Percentiles rank a stretch among this genome's conserved stretches.
phyloP scores from a whole-genome alignment of 2,888 invertebrate species.

The Drosophila robusta region DNA sequence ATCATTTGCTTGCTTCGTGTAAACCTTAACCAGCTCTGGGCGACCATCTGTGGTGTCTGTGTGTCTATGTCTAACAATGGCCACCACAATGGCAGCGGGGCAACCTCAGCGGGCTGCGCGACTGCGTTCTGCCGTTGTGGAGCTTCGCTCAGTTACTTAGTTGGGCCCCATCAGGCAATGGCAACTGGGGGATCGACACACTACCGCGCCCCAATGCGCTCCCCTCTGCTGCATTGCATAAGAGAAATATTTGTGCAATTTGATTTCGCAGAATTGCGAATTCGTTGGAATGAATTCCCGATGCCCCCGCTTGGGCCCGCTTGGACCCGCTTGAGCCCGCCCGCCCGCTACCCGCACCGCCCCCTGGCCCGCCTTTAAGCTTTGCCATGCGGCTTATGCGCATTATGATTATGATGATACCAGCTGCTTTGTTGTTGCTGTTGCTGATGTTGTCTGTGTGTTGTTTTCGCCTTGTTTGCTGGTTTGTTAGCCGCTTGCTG shows the following conservation, averaged over 20 bases:
- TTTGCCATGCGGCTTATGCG: conserved; percentile 70
- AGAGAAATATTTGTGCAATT: conserved; percentile 80
- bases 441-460: conserved; percentile 44
- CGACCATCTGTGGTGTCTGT: conserved; percentile 61
- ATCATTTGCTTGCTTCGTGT: conserved; percentile 36
- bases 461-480: conserved; percentile 80
- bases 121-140: conserved; percentile 24
- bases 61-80: conserved; percentile 75
- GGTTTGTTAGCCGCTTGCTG: conserved; percentile 74
- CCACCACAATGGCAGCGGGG: conserved; percentile 64
- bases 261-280: conserved; percentile 83
- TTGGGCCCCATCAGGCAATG: conserved; percentile 67
- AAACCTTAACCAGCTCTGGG: conserved; percentile 40
- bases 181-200: conserved; percentile 57
- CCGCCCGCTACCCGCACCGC: conserved; percentile 15
- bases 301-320: background rate
- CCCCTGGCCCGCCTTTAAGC: conserved; percentile 30
- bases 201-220: conserved; percentile 6
- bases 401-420: conserved; percentile 81
- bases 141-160: conserved; percentile 65
- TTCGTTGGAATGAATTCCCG: conserved; percentile 82
- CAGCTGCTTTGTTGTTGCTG: conserved; percentile 44
- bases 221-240: conserved; percentile 58
- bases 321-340: background rate
- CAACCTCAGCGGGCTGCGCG: conserved; percentile 29